Base-by-base conservation (phyloP, 1,140 invertebrate species). In the Pseudomyrmex concolor region DNA sequence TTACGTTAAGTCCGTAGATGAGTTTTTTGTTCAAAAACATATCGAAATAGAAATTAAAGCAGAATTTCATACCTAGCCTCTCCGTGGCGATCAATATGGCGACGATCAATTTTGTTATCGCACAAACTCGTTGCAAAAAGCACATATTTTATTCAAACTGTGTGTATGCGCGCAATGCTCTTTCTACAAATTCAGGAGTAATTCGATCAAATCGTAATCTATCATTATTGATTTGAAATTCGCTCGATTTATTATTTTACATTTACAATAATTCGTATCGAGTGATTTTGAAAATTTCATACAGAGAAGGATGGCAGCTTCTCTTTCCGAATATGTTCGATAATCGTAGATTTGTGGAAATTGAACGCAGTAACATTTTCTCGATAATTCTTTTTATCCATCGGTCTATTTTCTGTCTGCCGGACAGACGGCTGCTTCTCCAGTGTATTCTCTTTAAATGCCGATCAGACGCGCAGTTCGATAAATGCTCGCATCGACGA, bases 51-150 rank as follows among this genome's bases (percentile, higher is more conserved):
- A 51, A 15, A 59, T 25, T 68, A 0, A 10, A 7, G 13, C 5
- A 13, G 13, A 72, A 59, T 43, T n/a, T 59, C 17, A 10, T 73
- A 2, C n/a, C n/a, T 48, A 73, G 13, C 9, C 19, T n/a, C 7
- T 7, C 12, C 12, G 43, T 7, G 45, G 13, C 34, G 22, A 59
- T 72, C n/a, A 59, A 72, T 45, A 19, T 10, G 45, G 13, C 7
- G 2, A 62, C 12, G 9, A 62, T 25, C 13, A 62, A 67, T 84
- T 66, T 55, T 45, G 67, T 72, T 72, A 85, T 84, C 55, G 60
- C n/a, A 4, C 34, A 34, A 34, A 34, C 34, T 7, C 34, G 34
- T 34, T 34, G 73, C 17, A 63, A 34, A 63, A 45, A 12, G 9
- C 45, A 12, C 7, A 2, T 5, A 67, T 77, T 66, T 67, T 54